phyloP scores from a whole-genome alignment of 2,113 vertebrate genomes.

The Lampris megalopsis region DNA sequence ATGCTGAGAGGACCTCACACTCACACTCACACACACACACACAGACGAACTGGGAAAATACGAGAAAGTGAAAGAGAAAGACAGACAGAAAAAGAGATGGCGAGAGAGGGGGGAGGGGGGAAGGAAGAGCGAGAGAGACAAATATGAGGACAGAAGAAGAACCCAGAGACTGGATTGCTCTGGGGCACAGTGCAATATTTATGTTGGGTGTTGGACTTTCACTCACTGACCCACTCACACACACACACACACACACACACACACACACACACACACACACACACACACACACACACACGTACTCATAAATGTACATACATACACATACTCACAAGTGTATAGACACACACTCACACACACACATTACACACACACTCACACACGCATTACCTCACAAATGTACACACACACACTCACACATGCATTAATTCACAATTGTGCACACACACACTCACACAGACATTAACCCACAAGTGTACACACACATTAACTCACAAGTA shows the following conservation, averaged over 20 bases:
- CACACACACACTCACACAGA: constrained; percentile 7
- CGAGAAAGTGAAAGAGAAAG: no score
- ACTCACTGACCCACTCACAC: background rate
- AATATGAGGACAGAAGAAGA: constrained; percentile 12
- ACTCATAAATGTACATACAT: background rate
- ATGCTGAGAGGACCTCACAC: no score
- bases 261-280: background rate
- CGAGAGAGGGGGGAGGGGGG: no score
- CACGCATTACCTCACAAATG: background rate
- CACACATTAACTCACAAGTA: background rate
- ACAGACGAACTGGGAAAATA: no score
- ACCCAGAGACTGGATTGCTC: constrained; percentile 45
- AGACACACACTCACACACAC: constrained; percentile 1
- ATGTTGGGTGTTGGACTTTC: constrained; percentile 35
- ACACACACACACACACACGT: background rate
- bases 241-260: background rate
- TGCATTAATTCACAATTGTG: no score
- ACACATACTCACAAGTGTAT: background rate
- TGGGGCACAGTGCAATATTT: constrained; percentile 48
- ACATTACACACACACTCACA: constrained; percentile 9
- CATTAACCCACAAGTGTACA: background rate
- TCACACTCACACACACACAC: no score
- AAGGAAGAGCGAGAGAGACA: background rate
- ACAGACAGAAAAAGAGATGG: no score
- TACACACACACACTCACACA: constrained; percentile 10